A percentile compares a stretch with the other conserved stretches of the same genome.
Evolutionary conservation across 2,797 vertebrate genomes (phyloP).

Genomic region (Pteronotus mesoamericanus): DNA sequence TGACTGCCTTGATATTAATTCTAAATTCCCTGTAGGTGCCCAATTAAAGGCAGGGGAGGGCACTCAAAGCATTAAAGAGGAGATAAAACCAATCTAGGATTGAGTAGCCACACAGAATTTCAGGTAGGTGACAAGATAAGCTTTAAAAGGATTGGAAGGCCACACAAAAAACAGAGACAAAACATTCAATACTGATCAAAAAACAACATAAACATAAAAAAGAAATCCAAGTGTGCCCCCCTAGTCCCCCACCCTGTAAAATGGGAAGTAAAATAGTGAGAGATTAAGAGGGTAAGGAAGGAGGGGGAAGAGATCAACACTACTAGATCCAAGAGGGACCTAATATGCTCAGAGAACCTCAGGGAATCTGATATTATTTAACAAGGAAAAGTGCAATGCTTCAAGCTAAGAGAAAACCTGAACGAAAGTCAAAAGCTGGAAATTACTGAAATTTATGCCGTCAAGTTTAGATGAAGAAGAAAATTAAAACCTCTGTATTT

Average conservation of each 20-base stretch:
- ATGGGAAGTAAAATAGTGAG: background rate
- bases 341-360: background rate
- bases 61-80: background rate
- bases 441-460: background rate
- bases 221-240: background rate
- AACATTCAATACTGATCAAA: background rate
- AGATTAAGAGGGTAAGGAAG: background rate
- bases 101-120: background rate
- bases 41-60: background rate
- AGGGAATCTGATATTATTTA: background rate
- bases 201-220: background rate
- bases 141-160: background rate
- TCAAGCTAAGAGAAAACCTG: background rate
- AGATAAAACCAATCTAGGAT: background rate
- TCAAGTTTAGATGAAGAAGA: background rate
- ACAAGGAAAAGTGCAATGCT: background rate
- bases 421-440: background rate
- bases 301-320: background rate
- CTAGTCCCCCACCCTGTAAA: too few species aligned
- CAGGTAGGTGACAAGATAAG: background rate
- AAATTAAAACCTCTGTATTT: conserved; percentile 26
- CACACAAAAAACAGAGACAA: background rate
- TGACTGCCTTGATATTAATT: background rate
- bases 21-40: background rate
- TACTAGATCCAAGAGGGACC: background rate